Conservation (phyloP, 2,113 vertebrate species). For the Coturnix japonica region DNA sequence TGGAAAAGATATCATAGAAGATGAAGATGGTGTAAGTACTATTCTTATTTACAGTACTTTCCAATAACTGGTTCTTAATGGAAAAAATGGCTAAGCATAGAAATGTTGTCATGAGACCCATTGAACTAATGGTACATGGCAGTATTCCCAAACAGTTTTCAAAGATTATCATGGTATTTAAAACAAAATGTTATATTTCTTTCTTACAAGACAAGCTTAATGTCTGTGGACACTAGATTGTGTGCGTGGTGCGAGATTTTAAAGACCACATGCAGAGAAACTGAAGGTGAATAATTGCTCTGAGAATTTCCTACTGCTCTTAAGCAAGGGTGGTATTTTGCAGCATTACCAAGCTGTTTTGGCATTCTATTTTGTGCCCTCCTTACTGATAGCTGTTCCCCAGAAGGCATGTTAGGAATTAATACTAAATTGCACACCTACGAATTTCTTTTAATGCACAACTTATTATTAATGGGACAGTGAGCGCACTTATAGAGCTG, state of each 20-base stretch:
- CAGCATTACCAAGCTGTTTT: neutral
- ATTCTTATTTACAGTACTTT: neutral
- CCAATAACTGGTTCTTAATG: neutral
- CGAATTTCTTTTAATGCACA: neutral
- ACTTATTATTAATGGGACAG: neutral
- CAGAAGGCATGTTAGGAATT: neutral
- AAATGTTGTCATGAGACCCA: neutral
- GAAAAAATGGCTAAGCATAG: neutral
- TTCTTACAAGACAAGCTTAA: neutral
- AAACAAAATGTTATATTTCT: neutral
- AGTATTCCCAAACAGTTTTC: neutral
- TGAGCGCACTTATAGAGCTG: neutral
- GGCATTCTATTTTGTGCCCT: neutral
- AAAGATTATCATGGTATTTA: neutral
- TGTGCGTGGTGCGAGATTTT: neutral
- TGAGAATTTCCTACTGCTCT: neutral
- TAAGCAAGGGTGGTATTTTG: neutral
- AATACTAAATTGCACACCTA: neutral
- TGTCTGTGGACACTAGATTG: neutral
- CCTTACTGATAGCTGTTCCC: neutral
- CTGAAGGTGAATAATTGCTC: neutral
- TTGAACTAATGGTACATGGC: neutral
- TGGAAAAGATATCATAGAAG: constrained; percentile 96
- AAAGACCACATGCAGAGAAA: neutral
- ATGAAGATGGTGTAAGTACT: constrained; percentile 93